Evolutionary conservation across 2,113 vertebrate species (phyloP), one percentile per base, ranked within the genome.

Genomic region (Campylomormyrus numenius): DNA sequence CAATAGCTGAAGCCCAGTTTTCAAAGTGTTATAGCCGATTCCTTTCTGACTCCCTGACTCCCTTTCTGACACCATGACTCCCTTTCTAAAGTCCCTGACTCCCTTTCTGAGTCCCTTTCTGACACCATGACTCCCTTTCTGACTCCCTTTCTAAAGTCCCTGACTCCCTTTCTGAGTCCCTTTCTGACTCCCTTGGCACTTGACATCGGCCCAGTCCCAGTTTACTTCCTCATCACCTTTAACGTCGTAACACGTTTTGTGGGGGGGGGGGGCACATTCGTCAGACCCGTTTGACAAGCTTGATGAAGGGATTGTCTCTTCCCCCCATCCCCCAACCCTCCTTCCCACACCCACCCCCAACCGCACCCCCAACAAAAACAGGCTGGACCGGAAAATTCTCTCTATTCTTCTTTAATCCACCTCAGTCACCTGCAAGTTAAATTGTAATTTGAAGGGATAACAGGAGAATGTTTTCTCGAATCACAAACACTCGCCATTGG

Each of bases 281-380:
- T 95, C 95, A 95, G 94, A 92, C 90, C 80, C 92, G 93, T 94
- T 95, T 95, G 95, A 95, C 95, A 94, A 94, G 92, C 92, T 94
- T 95, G 94, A 96, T 95, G 93, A 95, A 95, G 95, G 94, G 94
- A 92, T 94, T 92, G 94, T 95, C 93, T 94, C 93, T 92, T 92
- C 50, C 94, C 92, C 94, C 52, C 56, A n/a, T n/a, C n/a, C n/a
- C n/a, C n/a, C n/a, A n/a, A n/a, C n/a, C n/a, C n/a, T n/a, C n/a
- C n/a, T n/a, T n/a, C n/a, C n/a, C n/a, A n/a, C n/a, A n/a, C n/a
- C 50, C 50, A 35, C 46, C 21, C 21, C 86, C 42, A 24, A 8
- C 21, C 45, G 1, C 49, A 4, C 31, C 45, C 15, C 35, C 49
- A 53, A 10, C 46, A 15, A 87, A 11, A 48, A 27, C 9, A 31